phyloP scores from a whole-genome alignment of 1,140 invertebrate genomes.

The Pseudobourletiella spinata region DNA sequence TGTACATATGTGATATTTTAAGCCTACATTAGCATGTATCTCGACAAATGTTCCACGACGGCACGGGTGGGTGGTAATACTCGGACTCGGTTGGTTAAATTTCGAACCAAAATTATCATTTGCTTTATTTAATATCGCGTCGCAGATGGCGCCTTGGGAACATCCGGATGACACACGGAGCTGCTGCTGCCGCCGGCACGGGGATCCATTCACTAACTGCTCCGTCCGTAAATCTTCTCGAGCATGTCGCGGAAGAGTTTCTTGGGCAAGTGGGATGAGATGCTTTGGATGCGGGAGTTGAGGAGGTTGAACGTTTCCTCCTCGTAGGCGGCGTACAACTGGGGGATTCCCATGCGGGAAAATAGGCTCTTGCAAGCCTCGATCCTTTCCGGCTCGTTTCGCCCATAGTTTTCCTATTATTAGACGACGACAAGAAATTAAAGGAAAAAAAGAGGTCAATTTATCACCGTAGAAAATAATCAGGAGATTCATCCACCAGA shows the following conservation, averaged over 20 bases:
- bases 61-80: no score
- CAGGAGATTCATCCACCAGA: not conserved
- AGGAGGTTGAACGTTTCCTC: constrained; percentile 74
- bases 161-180: no score
- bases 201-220: constrained; percentile 18
- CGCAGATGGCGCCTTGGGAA: no score
- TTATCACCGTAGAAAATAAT: not conserved
- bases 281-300: constrained; percentile 72
- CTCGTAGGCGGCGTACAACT: constrained; percentile 72
- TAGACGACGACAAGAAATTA: not conserved
- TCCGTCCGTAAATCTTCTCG: constrained; percentile 58
- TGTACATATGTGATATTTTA: no score
- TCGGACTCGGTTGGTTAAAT: no score
- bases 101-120: no score
- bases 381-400: constrained; percentile 56
- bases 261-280: constrained; percentile 70
- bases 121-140: no score
- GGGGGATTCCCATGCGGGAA: constrained; percentile 63
- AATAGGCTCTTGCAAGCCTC: constrained; percentile 67
- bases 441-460: constrained; percentile 9
- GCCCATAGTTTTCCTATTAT: constrained; percentile 65
- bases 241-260: constrained; percentile 72
- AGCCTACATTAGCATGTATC: no score
- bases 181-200: no score
- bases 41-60: no score